Conservation (phyloP, 2,888 invertebrate genomes). For the Agonopterix subpropinquella region DNA sequence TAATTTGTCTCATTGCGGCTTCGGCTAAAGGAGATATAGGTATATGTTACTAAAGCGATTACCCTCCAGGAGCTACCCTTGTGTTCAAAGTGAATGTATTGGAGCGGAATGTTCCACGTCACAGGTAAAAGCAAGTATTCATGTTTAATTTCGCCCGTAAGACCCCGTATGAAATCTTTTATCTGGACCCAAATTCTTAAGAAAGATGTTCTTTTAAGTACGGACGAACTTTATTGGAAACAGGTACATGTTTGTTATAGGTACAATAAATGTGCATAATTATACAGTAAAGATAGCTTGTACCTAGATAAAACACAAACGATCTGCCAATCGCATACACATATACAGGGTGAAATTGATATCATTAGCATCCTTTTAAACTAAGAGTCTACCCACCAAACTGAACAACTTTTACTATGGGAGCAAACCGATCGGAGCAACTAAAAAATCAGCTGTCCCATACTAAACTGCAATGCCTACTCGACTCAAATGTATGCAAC, state of each 20-base stretch:
- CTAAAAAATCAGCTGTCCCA: no score
- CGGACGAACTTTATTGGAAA: not conserved
- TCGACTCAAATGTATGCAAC: no score
- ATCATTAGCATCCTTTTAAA: no score
- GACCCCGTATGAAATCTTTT: conserved; percentile 55
- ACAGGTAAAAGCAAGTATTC: conserved; percentile 71
- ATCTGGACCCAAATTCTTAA: conserved; percentile 56
- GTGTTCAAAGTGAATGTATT: conserved; percentile 68
- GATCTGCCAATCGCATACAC: no score
- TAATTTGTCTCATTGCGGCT: conserved; percentile 44
- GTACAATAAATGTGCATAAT: no score
- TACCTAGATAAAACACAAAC: no score
- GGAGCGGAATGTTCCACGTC: conserved; percentile 69
- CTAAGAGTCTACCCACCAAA: no score
- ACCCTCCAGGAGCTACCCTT: conserved; percentile 54
- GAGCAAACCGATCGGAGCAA: no score
- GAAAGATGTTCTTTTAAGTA: conserved; percentile 20
- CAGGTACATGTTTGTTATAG: not conserved
- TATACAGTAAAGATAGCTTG: no score
- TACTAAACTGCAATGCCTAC: no score
- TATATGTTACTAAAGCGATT: conserved; percentile 51
- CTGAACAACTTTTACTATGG: no score
- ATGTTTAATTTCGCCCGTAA: conserved; percentile 67
- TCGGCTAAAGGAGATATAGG: conserved; percentile 35
- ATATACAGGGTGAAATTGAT: no score